These are phyloP conservation scores for Oceanites oceanicus DNA, from an alignment of 2,113 vertebrate species.

Conservation along the genomic window DNA sequence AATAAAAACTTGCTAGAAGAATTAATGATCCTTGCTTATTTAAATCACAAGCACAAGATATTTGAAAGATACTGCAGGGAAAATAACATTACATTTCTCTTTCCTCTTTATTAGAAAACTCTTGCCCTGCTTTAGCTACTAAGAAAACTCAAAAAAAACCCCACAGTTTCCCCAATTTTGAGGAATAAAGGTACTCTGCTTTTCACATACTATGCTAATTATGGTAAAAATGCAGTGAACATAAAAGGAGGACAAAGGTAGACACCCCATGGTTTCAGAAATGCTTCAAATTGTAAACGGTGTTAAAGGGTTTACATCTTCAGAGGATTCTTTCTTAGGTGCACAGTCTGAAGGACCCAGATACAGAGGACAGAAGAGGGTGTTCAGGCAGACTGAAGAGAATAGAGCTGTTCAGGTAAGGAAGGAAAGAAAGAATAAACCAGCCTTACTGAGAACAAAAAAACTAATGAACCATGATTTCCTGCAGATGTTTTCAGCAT, in stretches of 20 bases:
- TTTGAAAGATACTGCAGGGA: conserved; percentile 16
- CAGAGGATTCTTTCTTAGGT: neutral
- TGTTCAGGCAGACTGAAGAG: neutral
- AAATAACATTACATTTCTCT: neutral
- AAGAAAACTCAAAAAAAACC: neutral
- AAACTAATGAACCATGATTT: neutral
- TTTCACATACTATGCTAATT: neutral
- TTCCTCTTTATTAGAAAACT: conserved; percentile 50
- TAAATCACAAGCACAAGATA: conserved; percentile 56
- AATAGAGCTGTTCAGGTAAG: neutral
- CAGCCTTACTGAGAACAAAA: neutral
- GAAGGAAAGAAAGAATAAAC: neutral
- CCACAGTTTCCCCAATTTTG: neutral
- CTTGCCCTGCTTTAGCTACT: conserved; percentile 2
- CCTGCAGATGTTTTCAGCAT: neutral
- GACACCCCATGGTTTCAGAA: neutral
- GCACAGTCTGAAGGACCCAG: neutral
- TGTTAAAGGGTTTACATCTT: neutral
- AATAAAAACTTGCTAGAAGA: conserved; percentile 61
- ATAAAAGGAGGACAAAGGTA: neutral
- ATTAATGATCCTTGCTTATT: conserved; percentile 60
- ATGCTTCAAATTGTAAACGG: neutral
- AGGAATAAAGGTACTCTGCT: neutral
- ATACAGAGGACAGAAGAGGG: neutral
- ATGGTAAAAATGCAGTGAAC: neutral